Base-by-base conservation (phyloP, 2,888 invertebrate species). In the Tenthredo amoena region DNA sequence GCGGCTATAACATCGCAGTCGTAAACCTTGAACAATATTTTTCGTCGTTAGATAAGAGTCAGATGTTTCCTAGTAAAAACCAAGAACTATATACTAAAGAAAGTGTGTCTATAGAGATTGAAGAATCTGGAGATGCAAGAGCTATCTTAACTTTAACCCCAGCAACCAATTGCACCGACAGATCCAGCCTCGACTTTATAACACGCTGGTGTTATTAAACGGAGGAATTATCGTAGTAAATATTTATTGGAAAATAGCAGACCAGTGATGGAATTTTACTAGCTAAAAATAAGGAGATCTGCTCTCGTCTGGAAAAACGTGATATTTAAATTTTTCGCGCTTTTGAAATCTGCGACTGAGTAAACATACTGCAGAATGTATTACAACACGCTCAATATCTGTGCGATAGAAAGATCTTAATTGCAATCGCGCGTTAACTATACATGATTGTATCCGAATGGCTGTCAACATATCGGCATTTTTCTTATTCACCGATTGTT, bases 1-100 rank as follows among this genome's bases (percentile, higher is more conserved):
- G 40, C n/a, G 40, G n/a, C 2, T 9, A 26, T 74, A 43, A 21
- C 47, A 74, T 47, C 26, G 74, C 74, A 43, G 21, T 26, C 9
- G n/a, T 40, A 43, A 74, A 43, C 74, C 43, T 74, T 74, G 74
- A 72, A 74, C 21, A 21, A 74, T 40, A 74, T 74, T 74, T 74
- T 74, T 21, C 74, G 21, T 74, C 43, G 21, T 43, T 43, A 12
- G 43, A 74, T 74, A 74, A 40, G 26, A 74, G 43, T 74, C 74
- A 12, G 74, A 74, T 47, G 10, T 74, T 74, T 74, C 43, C 74
- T 40, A 40, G 6, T n/a, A 18, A 72, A 71, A 31, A 72, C 26
- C 4, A 21, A 10, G 26, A 62, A 21, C 26, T 62, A 10, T 62
- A 10, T 62, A 58, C n/a, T 26, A 26, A 62, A 62, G 62, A 62